Evolutionary conservation across 2,113 vertebrate genomes (phyloP).

Genomic region (Neotoma lepida): DNA sequence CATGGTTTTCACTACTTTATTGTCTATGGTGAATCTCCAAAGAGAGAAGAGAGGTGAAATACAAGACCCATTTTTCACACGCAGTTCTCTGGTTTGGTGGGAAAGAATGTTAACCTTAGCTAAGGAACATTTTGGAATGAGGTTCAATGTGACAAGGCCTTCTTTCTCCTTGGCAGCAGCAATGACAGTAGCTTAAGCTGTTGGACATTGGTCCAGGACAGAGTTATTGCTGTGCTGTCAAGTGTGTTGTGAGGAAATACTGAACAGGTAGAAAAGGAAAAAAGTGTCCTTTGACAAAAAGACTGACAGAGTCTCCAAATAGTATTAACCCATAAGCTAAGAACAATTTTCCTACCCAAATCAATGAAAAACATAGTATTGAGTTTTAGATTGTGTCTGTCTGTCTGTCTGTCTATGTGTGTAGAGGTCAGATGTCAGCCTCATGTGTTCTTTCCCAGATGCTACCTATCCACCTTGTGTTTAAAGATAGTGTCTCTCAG

Average conservation of each 20-base stretch:
- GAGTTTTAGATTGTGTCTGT: neutral
- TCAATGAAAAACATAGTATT: conserved; percentile 21
- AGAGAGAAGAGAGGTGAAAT: neutral
- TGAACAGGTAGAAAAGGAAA: conserved; percentile 47
- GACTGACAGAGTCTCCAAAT: neutral
- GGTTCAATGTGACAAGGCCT: neutral
- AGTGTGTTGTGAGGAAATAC: neutral
- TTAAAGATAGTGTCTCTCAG: neutral
- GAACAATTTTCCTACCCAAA: conserved; percentile 33
- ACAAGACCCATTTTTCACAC: conserved; percentile 22
- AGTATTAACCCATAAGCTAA: neutral
- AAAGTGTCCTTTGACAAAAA: conserved; percentile 12
- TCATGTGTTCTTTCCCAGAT: neutral
- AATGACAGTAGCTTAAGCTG: conserved; percentile 6
- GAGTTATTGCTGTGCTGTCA: neutral
- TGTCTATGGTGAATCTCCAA: neutral
- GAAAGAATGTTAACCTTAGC: conserved; percentile 35
- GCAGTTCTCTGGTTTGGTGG: neutral
- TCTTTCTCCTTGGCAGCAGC: neutral
- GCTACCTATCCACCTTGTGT: neutral
- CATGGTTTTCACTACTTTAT: neutral
- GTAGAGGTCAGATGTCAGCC: neutral
- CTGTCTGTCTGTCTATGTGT: neutral
- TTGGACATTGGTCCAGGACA: conserved; percentile 6
- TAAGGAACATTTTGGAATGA: neutral